Evolutionary conservation across 1,140 invertebrate genomes (phyloP).

Genomic region (Ips typographus): DNA sequence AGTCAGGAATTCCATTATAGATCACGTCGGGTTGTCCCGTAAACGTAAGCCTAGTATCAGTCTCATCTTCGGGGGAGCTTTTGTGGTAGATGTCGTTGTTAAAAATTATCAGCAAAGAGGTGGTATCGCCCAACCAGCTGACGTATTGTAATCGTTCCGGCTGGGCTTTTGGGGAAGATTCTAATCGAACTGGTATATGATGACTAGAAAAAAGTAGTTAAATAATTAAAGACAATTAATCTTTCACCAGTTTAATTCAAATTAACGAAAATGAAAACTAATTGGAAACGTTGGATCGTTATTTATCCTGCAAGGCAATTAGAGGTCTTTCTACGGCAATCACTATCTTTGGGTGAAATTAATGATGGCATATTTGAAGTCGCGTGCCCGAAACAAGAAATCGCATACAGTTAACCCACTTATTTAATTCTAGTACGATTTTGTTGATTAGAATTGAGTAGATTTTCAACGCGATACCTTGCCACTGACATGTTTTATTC

Average conservation of each 20-base stretch:
- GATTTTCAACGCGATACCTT: constrained; percentile 2
- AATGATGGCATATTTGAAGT: constrained; percentile 13
- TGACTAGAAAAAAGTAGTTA: constrained; percentile 58
- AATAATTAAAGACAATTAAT: not conserved
- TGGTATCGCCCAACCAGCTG: constrained; percentile 74
- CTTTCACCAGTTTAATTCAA: not conserved
- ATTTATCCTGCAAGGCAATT: constrained; percentile 13
- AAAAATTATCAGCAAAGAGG: constrained; percentile 69
- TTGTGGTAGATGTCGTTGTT: constrained; percentile 88
- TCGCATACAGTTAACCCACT: constrained; percentile 16
- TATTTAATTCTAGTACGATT: constrained; percentile 5
- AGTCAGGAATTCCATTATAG: constrained; percentile 92
- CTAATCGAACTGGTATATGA: constrained; percentile 74
- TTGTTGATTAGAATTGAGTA: not conserved
- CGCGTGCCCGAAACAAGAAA: constrained; percentile 18
- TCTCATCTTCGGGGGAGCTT: constrained; percentile 64
- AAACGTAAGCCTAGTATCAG: constrained; percentile 69
- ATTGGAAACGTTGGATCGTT: not conserved
- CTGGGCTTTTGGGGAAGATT: constrained; percentile 64
- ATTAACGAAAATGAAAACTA: not conserved
- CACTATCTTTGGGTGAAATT: constrained; percentile 22
- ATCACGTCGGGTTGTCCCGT: constrained; percentile 72
- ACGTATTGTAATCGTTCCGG: constrained; percentile 73
- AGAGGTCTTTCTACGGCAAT: constrained; percentile 14
- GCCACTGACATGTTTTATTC: not conserved